Evolutionary conservation across 2,888 invertebrate species (phyloP).

Genomic region (Trachelus stipa): DNA sequence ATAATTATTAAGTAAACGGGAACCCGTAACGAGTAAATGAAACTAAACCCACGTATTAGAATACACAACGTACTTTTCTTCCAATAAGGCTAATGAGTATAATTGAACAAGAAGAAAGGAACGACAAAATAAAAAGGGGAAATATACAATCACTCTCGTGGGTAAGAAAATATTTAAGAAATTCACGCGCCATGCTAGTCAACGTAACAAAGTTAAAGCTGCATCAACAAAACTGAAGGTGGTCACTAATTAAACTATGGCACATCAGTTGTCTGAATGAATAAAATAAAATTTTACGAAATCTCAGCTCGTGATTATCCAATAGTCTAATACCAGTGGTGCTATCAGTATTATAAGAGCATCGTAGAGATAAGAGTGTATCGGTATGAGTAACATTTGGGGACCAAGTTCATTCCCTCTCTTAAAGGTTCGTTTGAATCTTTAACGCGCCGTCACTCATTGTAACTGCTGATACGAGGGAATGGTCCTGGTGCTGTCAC

Average conservation of each 20-base stretch:
- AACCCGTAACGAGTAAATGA: slow-evolving; percentile 39
- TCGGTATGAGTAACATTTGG: not conserved
- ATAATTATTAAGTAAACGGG: slow-evolving; percentile 32
- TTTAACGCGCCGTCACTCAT: slow-evolving; percentile 54
- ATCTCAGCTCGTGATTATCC: not conserved
- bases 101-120: slow-evolving; percentile 30
- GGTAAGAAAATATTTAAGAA: not conserved
- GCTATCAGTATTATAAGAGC: not conserved
- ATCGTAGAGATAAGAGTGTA: not conserved
- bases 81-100: slow-evolving; percentile 57
- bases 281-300: not conserved
- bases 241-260: not conserved
- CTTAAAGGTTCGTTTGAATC: slow-evolving; percentile 37
- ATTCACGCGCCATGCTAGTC: not conserved
- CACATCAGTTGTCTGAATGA: not conserved
- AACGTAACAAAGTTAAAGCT: not conserved
- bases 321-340: not conserved
- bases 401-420: slow-evolving; percentile 1
- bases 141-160: not conserved
- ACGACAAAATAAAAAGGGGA: not conserved
- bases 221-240: not conserved
- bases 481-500: slow-evolving; percentile 42
- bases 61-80: slow-evolving; percentile 44
- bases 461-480: slow-evolving; percentile 52
- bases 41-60: slow-evolving; percentile 34